These are phyloP conservation scores for Sphinx pinastri DNA, from an alignment of 2,888 invertebrate genomes.

Conservation along the genomic window DNA sequence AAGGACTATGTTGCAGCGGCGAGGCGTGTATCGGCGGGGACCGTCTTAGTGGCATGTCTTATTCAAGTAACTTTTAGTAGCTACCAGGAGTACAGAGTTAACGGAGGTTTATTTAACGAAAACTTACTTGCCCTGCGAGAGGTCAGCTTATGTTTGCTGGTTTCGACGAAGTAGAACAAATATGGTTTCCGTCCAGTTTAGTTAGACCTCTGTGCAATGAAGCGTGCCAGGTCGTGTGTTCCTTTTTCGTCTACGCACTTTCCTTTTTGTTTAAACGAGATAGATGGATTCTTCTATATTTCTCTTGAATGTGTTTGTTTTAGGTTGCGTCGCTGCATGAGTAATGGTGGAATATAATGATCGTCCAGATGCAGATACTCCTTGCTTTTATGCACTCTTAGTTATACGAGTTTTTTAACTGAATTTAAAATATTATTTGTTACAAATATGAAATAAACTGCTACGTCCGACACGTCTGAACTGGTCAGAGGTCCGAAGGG, in stretches of 20 bases:
- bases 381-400: no score
- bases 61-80: neutral
- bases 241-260: no score
- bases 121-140: neutral
- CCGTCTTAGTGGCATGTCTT: neutral
- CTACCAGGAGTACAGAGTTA: neutral
- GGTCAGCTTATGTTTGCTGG: neutral
- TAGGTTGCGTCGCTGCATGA: no score
- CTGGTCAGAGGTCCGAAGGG: neutral
- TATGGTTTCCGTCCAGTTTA: neutral
- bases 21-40: neutral
- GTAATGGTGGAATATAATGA: no score
- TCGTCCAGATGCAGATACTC: no score
- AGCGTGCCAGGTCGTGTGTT: neutral
- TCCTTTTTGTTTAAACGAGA: no score
- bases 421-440: neutral
- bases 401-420: neutral
- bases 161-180: neutral
- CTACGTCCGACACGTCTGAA: neutral
- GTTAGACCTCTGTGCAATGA: neutral
- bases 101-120: neutral
- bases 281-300: neutral
- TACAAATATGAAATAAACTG: neutral
- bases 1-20: neutral
- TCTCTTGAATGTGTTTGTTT: no score